Evolutionary conservation across 2,113 vertebrate species (phyloP).

Genomic region (Falco punctatus): DNA sequence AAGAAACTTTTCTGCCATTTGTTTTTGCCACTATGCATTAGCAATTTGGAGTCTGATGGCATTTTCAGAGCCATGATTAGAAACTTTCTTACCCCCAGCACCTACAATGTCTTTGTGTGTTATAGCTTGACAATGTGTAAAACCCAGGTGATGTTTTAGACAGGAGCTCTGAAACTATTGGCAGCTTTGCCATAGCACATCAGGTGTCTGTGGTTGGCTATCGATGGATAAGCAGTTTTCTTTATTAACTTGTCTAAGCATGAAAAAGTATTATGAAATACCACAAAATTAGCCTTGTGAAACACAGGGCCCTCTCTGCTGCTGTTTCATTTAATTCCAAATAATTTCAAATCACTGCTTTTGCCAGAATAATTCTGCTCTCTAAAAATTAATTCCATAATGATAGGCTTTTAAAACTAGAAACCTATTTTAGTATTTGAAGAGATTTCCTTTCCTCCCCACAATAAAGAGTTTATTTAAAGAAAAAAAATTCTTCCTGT

Average conservation of each 20-base stretch:
- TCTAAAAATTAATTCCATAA: constrained; percentile 13
- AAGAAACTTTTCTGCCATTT: background rate
- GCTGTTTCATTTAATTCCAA: background rate
- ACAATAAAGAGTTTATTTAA: background rate
- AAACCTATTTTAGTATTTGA: background rate
- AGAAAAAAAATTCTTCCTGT: background rate
- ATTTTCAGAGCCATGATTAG: background rate
- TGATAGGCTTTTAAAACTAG: background rate
- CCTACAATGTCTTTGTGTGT: background rate
- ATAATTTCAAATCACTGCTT: background rate
- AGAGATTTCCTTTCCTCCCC: background rate
- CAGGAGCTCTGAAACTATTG: background rate
- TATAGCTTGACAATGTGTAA: background rate
- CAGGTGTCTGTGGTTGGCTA: background rate
- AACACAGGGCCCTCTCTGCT: background rate
- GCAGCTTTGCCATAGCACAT: background rate
- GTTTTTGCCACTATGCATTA: background rate
- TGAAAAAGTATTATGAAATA: background rate
- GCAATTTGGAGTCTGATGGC: background rate
- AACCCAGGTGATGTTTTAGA: background rate
- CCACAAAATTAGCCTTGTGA: background rate
- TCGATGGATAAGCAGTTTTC: background rate
- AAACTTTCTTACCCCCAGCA: background rate
- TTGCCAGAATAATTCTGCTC: background rate
- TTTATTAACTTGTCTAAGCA: background rate